Base-by-base conservation (phyloP, 2,113 vertebrate species). In the Eulemur macaco region DNA sequence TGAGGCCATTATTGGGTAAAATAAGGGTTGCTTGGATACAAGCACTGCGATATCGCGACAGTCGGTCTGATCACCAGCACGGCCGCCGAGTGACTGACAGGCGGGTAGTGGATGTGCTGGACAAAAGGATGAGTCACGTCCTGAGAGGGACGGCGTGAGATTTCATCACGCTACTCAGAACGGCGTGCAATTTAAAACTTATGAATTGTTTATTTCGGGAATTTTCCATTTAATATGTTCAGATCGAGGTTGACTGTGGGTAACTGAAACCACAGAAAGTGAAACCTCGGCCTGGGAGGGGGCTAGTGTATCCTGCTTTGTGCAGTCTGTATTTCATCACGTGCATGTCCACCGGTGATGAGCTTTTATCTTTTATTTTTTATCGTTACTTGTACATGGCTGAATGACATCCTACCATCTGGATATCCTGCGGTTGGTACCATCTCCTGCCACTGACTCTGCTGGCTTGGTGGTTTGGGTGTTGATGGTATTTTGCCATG, bases 401-500 rank as follows among this genome's bases (percentile, higher is more conserved):
- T 20, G 47, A 6, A 5, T 8, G 1, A 31, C 73, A 27, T 1
- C 45, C 31, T 12, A 2, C 68, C 4, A 6, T 2, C 37, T 34
- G 54, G 8, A 15, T 29, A 3, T 25, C 85, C n/a, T 1, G 0
- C 23, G 42, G 45, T 37, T 54, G 23, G 6, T 27, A 0, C 0
- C 6, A 0, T 18, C 56, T 15, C 13, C 63, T 1, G 1, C 39
- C 25, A 0, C 6, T 3, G 23, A 0, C 47, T 8, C 0, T 20
- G 54, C 52, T 8, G 50, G 37, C 86, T 9, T 5, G 0, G 54
- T 8, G 39, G 6, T 1, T 3, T 20, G 29, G 77, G 3, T 71
- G 45, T 10, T 10, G 27, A 1, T 8, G 84, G 12, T 64, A 3
- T 58, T 89, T 73, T 15, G 34, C 68, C 7, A 2, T 17, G 0